Conservation (phyloP, 2,113 vertebrate genomes). For the Drymodes brunneopygia region DNA sequence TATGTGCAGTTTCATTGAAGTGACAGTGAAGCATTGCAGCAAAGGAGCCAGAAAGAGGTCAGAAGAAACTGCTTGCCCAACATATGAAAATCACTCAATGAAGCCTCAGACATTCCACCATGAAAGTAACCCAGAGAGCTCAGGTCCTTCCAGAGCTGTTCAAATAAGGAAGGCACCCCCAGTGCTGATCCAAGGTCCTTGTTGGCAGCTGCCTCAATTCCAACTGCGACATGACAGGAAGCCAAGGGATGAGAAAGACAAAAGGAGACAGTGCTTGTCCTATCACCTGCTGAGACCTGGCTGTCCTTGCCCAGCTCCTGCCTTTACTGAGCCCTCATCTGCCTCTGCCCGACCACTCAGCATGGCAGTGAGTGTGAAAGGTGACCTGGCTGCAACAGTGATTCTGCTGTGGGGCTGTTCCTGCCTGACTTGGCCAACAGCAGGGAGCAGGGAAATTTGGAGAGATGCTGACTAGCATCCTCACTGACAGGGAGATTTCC, state of each 20-base stretch:
- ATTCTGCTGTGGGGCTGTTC: neutral
- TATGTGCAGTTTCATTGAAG: neutral
- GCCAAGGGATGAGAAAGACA: neutral
- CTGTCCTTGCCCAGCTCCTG: neutral
- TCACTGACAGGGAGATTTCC: neutral
- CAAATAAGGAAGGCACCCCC: neutral
- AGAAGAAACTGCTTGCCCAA: neutral
- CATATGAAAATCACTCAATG: neutral
- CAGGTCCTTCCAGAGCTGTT: neutral
- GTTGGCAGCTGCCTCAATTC: neutral
- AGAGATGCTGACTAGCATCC: neutral
- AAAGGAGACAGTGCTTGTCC: accelerated
- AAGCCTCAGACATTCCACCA: neutral
- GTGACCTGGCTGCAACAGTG: neutral
- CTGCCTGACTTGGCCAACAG: neutral
- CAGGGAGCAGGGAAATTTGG: neutral
- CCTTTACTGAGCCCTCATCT: neutral
- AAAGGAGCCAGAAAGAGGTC: neutral
- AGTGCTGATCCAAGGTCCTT: neutral
- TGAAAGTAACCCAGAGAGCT: neutral
- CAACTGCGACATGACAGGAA: neutral
- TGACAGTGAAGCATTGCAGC: neutral
- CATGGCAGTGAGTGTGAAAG: neutral
- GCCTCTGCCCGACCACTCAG: neutral
- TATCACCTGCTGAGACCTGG: neutral